Conservation (phyloP, 2,113 vertebrate species). For the Hoplias malabaricus region DNA sequence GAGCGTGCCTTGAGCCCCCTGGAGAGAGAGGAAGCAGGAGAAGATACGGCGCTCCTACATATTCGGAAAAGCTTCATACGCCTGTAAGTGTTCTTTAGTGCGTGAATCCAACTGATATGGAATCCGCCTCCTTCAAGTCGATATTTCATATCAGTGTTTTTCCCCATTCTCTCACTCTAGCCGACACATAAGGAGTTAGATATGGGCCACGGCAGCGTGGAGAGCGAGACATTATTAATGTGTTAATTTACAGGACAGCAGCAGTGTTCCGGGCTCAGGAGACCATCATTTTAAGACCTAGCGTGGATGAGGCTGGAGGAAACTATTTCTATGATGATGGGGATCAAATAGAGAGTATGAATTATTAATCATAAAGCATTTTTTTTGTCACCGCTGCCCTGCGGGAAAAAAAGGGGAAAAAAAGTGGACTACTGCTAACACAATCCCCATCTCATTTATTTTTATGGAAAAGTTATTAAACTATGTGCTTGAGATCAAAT, state of each 20-base stretch:
- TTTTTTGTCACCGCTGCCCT: constrained; percentile 63
- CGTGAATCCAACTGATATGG: constrained; percentile 57
- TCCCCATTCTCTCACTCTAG: constrained; percentile 30
- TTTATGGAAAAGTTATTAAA: constrained; percentile 72
- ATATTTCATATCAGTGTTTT: constrained; percentile 48
- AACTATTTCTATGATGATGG: constrained; percentile 66
- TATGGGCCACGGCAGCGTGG: constrained; percentile 33
- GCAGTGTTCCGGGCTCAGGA: constrained; percentile 56
- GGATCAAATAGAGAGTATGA: constrained; percentile 74
- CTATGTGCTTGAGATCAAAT: constrained; percentile 69
- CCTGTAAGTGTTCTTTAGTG: constrained; percentile 61
- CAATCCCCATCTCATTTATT: constrained; percentile 73
- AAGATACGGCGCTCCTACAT: constrained; percentile 53
- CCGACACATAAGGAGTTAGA: constrained; percentile 50
- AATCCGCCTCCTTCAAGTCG: constrained; percentile 55
- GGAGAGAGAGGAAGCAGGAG: constrained; percentile 51
- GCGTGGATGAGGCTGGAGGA: constrained; percentile 57
- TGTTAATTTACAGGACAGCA: constrained; percentile 56
- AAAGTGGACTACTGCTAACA: constrained; percentile 59
- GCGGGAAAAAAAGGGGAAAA: constrained; percentile 62
- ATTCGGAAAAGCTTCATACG: constrained; percentile 46
- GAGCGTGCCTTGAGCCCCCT: constrained; percentile 46
- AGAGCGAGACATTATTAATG: constrained; percentile 55
- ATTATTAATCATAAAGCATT: constrained; percentile 72
- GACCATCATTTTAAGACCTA: constrained; percentile 58